Evolutionary conservation across 2,888 invertebrate genomes (phyloP), one percentile per base, ranked within the genome.

Genomic region (Meandrusa payeni): DNA sequence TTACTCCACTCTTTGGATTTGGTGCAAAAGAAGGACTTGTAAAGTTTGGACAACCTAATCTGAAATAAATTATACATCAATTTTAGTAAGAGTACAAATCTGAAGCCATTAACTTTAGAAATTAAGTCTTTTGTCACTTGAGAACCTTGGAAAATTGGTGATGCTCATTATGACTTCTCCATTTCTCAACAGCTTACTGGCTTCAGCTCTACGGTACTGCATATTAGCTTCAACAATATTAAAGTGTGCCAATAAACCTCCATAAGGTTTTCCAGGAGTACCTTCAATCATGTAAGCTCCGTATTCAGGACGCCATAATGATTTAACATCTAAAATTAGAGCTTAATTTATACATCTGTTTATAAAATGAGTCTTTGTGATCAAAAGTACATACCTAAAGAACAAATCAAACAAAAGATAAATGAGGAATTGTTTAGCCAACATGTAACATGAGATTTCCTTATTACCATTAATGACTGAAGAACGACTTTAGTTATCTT

Each of bases 241-340:
- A 77, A 99, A 98, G 87, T 99, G 97, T 3, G 97, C 97, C 69
- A 99, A 88, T 6, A 97, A 88, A 0, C 97, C 97, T 3, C 98
- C 98, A 64, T 98, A 99, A 0, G 97, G 97, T 64, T 94, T 93
- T 1, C 99, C 99, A 0, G 99, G 99, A 0, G 99, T 99, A 9
- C 99, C 99, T 88, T 99, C 98, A 44, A 98, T 91, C 98, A 99
- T 99, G 70, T 98, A 99, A n/a, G 95, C 94, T 1, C 97, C 99
- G 88, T 97, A 99, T 81, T 99, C 99, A 0, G 99, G 99, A 37
- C 98, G 91, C 99, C 99, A 99, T 26, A 97, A 78, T 0, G 95
- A 96, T 69, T 96, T 95, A 0, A 94, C 94, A 61, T 90, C 93
- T 90, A 73, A 43, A 76, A 53, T 29, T 5, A 29, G 29, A 17